A percentile compares a stretch with the other conserved stretches of the same genome.
Conservation (phyloP, 2,888 invertebrate genomes). For the Drosophila infuscata region DNA sequence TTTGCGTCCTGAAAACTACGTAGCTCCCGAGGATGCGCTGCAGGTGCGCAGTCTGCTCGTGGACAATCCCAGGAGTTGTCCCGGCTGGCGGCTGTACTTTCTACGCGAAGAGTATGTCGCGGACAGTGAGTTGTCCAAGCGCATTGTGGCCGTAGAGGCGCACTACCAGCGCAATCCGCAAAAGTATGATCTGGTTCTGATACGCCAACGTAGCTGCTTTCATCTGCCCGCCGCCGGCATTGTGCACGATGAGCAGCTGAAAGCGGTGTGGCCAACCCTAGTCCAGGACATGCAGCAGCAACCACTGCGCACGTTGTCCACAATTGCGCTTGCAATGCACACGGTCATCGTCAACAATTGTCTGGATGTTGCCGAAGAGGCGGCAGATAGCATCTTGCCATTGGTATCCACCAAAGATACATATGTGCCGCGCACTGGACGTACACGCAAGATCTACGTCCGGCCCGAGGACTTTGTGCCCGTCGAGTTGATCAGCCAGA, state of each 20-base stretch:
- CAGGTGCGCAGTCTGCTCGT: slow-evolving; percentile 68
- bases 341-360: slow-evolving; percentile 56
- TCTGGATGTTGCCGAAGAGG: slow-evolving; percentile 49
- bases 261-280: slow-evolving; percentile 88
- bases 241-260: slow-evolving; percentile 87
- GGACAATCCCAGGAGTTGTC: slow-evolving; percentile 85
- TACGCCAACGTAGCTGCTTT: slow-evolving; percentile 67
- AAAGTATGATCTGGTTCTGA: slow-evolving; percentile 65
- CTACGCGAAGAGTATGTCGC: slow-evolving; percentile 87
- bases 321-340: slow-evolving; percentile 90
- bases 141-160: slow-evolving; percentile 86
- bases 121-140: slow-evolving; percentile 85
- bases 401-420: slow-evolving; percentile 11
- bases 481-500: slow-evolving; percentile 85
- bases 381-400: slow-evolving; percentile 18
- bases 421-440: slow-evolving; percentile 58
- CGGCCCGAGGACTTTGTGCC: slow-evolving; percentile 89
- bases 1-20: slow-evolving; percentile 74
- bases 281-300: slow-evolving; percentile 88
- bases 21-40: slow-evolving; percentile 65
- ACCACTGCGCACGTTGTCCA: slow-evolving; percentile 89
- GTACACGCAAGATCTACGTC: slow-evolving; percentile 84
- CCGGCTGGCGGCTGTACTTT: slow-evolving; percentile 93
- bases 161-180: slow-evolving; percentile 85
- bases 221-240: slow-evolving; percentile 87